Base-by-base conservation (phyloP, 2,797 vertebrate genomes). In the Eupleurogrammus muticus region DNA sequence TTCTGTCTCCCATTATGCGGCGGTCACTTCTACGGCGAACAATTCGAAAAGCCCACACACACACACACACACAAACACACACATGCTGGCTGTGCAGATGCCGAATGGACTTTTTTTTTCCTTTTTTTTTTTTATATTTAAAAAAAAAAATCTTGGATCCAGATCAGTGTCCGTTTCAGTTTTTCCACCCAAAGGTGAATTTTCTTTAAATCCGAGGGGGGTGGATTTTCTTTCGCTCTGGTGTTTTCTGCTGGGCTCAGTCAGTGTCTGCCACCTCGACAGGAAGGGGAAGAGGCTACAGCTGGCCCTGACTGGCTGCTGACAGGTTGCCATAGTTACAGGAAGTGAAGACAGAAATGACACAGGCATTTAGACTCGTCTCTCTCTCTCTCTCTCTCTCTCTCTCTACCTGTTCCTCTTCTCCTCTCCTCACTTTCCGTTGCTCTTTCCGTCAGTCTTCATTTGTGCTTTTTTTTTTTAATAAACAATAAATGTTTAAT, bases 291-390 rank as follows among this genome's bases (percentile, higher is more conserved):
- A 93, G 93, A 91, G 92, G 90, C 88, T 90, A 90, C 89, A 87
- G 89, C 90, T 89, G 89, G 87, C 86, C 83, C 87, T 87, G 86
- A 92, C 90, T 92, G 87, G 91, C 88, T 90, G 88, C 89, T 92
- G 92, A 92, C 90, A 90, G 74, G 93, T 94, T 94, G 86, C 93
- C 90, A 93, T 94, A 92, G 93, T 90, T 92, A 94, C 93, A 91
- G 91, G 91, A 94, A 92, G 91, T 92, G 92, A 89, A 92, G 91
- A 92, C 91, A 91, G 90, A 90, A 91, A 90, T 80, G 88, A 90
- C 92, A 90, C 79, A 47, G 83, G 77, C 80, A 70, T 86, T 88
- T 82, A 83, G 85, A 73, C 86, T 85, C 64, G 32, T 81, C 81
- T 82, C 77, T 80, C n/a, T 59, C 84, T 3, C 28, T 28, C 57